Evolutionary conservation across 2,888 invertebrate genomes (phyloP).

Genomic region (Iphiclides podalirius): DNA sequence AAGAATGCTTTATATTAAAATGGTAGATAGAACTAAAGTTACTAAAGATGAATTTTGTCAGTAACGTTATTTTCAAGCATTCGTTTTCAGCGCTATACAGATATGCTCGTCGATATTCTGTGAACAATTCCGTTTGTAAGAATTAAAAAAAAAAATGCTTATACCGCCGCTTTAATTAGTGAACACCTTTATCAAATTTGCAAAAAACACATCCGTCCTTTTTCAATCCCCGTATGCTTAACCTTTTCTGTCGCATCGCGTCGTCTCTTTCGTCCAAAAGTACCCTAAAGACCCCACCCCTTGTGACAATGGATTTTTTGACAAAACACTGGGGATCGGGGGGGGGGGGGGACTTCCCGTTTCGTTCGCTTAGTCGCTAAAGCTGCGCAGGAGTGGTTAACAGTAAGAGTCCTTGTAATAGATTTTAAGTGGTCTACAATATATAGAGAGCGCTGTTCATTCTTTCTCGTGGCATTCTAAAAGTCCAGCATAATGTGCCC

Average conservation of each 20-base stretch:
- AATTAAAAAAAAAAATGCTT: background rate
- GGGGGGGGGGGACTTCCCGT: conserved; percentile 37
- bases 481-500: background rate
- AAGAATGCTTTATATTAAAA: too few species aligned
- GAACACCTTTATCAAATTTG: conserved; percentile 24
- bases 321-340: too few species aligned
- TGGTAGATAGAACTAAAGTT: too few species aligned
- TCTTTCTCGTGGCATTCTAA: background rate
- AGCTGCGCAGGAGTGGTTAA: conserved; percentile 43
- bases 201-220: conserved; percentile 33
- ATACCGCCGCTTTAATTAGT: conserved; percentile 18
- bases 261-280: conserved; percentile 34
- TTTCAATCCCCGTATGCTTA: conserved; percentile 32
- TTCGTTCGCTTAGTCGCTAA: conserved; percentile 16
- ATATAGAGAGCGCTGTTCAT: background rate
- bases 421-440: conserved; percentile 4
- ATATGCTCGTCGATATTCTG: too few species aligned
- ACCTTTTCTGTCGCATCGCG: conserved; percentile 33
- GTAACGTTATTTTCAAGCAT: too few species aligned
- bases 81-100: too few species aligned
- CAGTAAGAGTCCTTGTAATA: conserved; percentile 2
- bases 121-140: background rate
- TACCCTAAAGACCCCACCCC: conserved; percentile 41
- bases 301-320: conserved; percentile 39
- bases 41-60: too few species aligned